phyloP scores from a whole-genome alignment of 2,888 invertebrate species.

The Cyaniris semiargus region DNA sequence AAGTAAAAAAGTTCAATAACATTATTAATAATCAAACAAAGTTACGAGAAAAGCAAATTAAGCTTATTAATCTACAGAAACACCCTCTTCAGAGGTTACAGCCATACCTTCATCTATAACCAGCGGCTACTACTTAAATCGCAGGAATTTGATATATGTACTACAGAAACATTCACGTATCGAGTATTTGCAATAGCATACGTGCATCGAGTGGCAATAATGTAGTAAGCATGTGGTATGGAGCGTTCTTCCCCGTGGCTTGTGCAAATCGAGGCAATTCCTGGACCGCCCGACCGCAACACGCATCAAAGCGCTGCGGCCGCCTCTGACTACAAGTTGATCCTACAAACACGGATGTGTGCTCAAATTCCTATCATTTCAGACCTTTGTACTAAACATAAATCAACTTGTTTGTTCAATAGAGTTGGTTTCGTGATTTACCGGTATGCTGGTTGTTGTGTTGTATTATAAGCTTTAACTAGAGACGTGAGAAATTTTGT shows the following conservation, averaged over 20 bases:
- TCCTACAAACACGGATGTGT: constrained; percentile 49
- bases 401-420: constrained; percentile 12
- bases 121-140: not conserved
- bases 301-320: constrained; percentile 75
- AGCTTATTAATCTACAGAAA: too few species aligned
- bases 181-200: not conserved
- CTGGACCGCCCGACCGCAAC: constrained; percentile 74
- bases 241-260: constrained; percentile 47
- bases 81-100: too few species aligned
- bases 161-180: not conserved
- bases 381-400: constrained; percentile 38
- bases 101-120: too few species aligned
- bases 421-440: constrained; percentile 1
- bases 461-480: not conserved
- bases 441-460: not conserved
- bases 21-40: too few species aligned
- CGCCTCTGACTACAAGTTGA: constrained; percentile 54
- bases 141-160: not conserved
- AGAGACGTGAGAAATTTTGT: not conserved
- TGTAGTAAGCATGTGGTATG: constrained; percentile 44
- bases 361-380: constrained; percentile 44
- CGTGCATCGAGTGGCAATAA: not conserved
- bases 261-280: constrained; percentile 70
- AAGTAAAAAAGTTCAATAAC: too few species aligned
- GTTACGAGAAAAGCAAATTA: too few species aligned